Evolutionary conservation across 2,888 invertebrate genomes (phyloP).

Genomic region (Argyra leucocephala): DNA sequence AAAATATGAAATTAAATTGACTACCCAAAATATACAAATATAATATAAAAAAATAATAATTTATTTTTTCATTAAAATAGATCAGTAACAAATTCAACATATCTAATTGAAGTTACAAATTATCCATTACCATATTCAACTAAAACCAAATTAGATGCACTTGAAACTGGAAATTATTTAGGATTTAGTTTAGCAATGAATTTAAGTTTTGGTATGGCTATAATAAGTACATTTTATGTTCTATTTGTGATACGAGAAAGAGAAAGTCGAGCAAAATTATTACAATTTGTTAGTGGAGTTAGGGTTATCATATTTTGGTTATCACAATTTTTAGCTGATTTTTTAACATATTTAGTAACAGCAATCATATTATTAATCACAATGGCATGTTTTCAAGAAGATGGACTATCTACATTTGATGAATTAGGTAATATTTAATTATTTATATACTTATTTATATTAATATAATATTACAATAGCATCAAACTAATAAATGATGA

Average conservation of each 20-base stretch:
- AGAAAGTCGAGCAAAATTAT: slow-evolving; percentile 59
- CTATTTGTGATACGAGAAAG: slow-evolving; percentile 58
- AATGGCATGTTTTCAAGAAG: slow-evolving; percentile 56
- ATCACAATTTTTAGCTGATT: slow-evolving; percentile 52
- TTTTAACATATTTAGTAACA: slow-evolving; percentile 54
- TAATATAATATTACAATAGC: too few species aligned
- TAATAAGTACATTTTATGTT: slow-evolving; percentile 55
- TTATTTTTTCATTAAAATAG: too few species aligned
- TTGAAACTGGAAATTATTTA: slow-evolving; percentile 32
- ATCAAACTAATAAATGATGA: too few species aligned
- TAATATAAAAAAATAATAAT: too few species aligned
- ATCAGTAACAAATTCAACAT: slow-evolving; percentile 21
- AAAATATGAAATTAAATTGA: too few species aligned
- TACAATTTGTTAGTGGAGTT: slow-evolving; percentile 68
- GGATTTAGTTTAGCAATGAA: slow-evolving; percentile 60
- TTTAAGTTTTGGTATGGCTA: slow-evolving; percentile 65
- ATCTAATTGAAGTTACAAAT: slow-evolving; percentile 48
- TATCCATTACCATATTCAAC: slow-evolving; percentile 58
- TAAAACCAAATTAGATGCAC: slow-evolving; percentile 44
- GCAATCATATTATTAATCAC: slow-evolving; percentile 54
- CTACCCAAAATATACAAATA: too few species aligned
- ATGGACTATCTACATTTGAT: slow-evolving; percentile 41
- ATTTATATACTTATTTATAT: too few species aligned
- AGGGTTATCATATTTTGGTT: slow-evolving; percentile 62
- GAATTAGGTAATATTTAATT: slow-evolving; percentile 28